These are phyloP conservation scores for Leucophora obtusa DNA, from an alignment of 2,888 invertebrate genomes.

Conservation along the genomic window DNA sequence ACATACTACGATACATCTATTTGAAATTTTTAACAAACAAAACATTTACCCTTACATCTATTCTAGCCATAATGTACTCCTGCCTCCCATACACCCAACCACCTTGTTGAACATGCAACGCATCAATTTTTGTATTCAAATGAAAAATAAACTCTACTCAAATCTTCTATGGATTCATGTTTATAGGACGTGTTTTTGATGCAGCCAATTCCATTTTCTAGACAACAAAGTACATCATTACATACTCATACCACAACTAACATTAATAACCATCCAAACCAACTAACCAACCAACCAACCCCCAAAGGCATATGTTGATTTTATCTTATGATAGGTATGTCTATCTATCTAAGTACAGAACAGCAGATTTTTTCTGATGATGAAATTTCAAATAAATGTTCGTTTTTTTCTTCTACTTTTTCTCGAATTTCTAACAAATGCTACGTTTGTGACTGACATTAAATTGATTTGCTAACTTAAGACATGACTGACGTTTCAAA, in stretches of 20 bases:
- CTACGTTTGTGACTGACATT: slow-evolving; percentile 72
- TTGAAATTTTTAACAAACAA: not conserved
- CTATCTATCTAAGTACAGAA: slow-evolving; percentile 22
- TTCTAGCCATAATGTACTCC: slow-evolving; percentile 4
- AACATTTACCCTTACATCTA: slow-evolving; percentile 6
- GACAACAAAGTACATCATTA: slow-evolving; percentile 54
- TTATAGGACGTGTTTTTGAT: slow-evolving; percentile 63
- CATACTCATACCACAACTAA: slow-evolving; percentile 21
- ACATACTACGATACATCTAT: slow-evolving; percentile 5
- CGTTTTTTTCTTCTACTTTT: slow-evolving; percentile 63
- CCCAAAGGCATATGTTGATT: slow-evolving; percentile 56
- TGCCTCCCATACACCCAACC: slow-evolving; percentile 32
- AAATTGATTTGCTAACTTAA: slow-evolving; percentile 76
- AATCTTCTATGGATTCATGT: slow-evolving; percentile 61
- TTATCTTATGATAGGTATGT: slow-evolving; percentile 46
- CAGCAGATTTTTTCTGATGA: slow-evolving; percentile 70
- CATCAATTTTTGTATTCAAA: slow-evolving; percentile 58
- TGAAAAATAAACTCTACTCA: slow-evolving; percentile 55
- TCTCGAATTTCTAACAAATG: slow-evolving; percentile 65
- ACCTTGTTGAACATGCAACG: slow-evolving; percentile 59
- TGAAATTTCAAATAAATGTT: slow-evolving; percentile 71
- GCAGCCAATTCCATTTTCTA: slow-evolving; percentile 61
- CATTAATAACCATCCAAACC: not conserved
- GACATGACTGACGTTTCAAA: slow-evolving; percentile 73
- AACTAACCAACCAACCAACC: slow-evolving; percentile 23